phyloP scores from a whole-genome alignment of 2,888 invertebrate species.

The Plagodis pulveraria region DNA sequence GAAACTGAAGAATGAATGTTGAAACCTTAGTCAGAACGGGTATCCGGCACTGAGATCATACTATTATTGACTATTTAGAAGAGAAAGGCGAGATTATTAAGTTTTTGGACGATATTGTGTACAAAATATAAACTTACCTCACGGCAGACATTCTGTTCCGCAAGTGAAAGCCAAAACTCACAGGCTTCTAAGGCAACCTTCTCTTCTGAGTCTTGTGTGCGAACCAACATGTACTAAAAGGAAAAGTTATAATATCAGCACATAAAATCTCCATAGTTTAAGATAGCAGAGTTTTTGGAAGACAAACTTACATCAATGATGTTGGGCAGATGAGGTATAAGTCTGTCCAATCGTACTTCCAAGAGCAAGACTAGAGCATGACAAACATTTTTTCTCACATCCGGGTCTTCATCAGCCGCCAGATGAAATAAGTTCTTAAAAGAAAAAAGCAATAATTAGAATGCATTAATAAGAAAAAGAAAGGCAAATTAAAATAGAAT shows the following conservation, averaged over 20 bases:
- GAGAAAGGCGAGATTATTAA: too few relatives aligned
- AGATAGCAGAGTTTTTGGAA: too few relatives aligned
- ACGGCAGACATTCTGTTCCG: slow-evolving; percentile 97
- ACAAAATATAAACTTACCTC: slow-evolving; percentile 74
- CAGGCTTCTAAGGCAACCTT: slow-evolving; percentile 99
- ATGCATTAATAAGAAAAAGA: background rate
- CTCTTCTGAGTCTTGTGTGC: slow-evolving; percentile 97
- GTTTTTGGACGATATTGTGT: too few relatives aligned
- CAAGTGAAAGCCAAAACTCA: slow-evolving; percentile 99
- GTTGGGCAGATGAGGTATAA: slow-evolving; percentile 97
- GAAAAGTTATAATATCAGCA: background rate
- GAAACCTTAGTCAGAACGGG: too few relatives aligned
- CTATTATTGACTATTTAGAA: too few relatives aligned
- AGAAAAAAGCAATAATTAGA: slow-evolving; percentile 17
- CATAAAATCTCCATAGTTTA: background rate
- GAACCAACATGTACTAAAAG: slow-evolving; percentile 94
- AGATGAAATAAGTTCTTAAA: slow-evolving; percentile 94
- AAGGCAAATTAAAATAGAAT: slow-evolving; percentile 1
- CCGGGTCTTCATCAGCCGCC: slow-evolving; percentile 97
- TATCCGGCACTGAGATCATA: too few relatives aligned
- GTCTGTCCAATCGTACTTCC: slow-evolving; percentile 97
- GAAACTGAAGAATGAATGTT: too few relatives aligned
- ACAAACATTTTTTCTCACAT: slow-evolving; percentile 99
- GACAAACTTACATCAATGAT: slow-evolving; percentile 92
- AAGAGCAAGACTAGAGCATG: slow-evolving; percentile 97